Evolutionary conservation across 2,888 invertebrate genomes (phyloP), one percentile per base, ranked within the genome.

Genomic region (Ormyrus thymus): DNA sequence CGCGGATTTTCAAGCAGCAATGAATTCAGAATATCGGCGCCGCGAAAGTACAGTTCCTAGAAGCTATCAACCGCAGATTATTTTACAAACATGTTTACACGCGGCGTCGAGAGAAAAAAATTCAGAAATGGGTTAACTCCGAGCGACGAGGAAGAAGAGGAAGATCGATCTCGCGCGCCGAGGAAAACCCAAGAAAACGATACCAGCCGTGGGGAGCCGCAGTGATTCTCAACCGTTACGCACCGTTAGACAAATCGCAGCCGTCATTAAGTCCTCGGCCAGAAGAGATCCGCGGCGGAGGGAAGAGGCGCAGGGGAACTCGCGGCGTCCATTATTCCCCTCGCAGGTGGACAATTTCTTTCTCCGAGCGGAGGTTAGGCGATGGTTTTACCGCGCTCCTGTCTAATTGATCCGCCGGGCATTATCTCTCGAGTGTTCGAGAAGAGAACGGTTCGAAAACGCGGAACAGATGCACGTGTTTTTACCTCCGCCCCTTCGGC

Each of bases 211-310:
- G 8, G 48, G 64, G 7, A 64, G 29, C 29, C 29, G 8, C 71
- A 61, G 61, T 61, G 61, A 71, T 71, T 71, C 51, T 48, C 70
- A 61, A 46, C 50, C 51, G 61, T 71, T 71, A 71, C n/a, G 43
- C 58, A 59, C 71, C 71, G 71, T 71, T 71, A 71, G 59, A 71
- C 61, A 71, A 71, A 71, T 61, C 71, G 71, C 43, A 4, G 43
- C 43, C 29, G 66, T 66, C 29, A 29, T 29, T 66, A 43, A 11
- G 51, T 29, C 51, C 29, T 48, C 8, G 46, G 56, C 69, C 15
- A 61, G 58, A 59, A 68, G 43, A 9, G 7, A 64, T 6, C 7
- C 2, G n/a, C 11, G 45, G 51, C 51, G n/a, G 43, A 55, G 48
- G 43, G 0, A 50, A 10, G 56, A 65, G 56, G 11, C 7, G 8